Base-by-base conservation (phyloP, 2,113 vertebrate species). In the Lasiurus borealis region DNA sequence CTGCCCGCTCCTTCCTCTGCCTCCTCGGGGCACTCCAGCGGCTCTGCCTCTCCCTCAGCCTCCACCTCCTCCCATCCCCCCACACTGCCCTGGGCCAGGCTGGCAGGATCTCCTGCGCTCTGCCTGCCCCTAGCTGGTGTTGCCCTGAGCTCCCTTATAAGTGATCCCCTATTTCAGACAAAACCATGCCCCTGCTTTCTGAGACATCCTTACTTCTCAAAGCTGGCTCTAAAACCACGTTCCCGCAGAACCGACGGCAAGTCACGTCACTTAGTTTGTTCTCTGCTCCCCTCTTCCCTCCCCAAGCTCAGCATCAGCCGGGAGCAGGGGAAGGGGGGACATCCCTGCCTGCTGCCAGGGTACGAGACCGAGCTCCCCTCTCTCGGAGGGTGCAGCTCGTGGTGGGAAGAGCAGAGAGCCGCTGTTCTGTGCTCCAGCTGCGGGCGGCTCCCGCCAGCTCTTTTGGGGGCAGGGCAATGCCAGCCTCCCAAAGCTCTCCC, bases 391-490 rank as follows among this genome's bases (percentile, higher is more conserved):
- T n/a, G n/a, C n/a, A n/a, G n/a, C 16, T 66, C 86, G 68, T 71
- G 31, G 5, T 92, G 95, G 93, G 95, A 94, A 95, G 95, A 57
- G 59, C 12, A 29, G n/a, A 34, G 69, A 75, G 46, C 1, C 0
- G 0, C 4, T 2, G 10, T 34, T 40, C 66, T 18, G n/a, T 75
- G n/a, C 88, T 95, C 92, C 85, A 85, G 64, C 59, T 48, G 18
- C 19, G 48, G 62, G 54, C 69, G 72, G 8, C 59, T 88, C 27
- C 19, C 46, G 29, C 19, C 57, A 68, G 93, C 96, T 97, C 93
- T 95, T 97, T 75, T 77, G 95, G 88, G 95, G 95, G 75, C 90
- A 85, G 92, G 95, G 95, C n/a, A 93, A n/a, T 92, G 90, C 89
- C 57, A 75, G 23, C 10, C 81, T 88, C 73, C 62, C 73, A 85